These are phyloP conservation scores for Polydrusus cervinus DNA, from an alignment of 2,888 invertebrate species.

Conservation along the genomic window DNA sequence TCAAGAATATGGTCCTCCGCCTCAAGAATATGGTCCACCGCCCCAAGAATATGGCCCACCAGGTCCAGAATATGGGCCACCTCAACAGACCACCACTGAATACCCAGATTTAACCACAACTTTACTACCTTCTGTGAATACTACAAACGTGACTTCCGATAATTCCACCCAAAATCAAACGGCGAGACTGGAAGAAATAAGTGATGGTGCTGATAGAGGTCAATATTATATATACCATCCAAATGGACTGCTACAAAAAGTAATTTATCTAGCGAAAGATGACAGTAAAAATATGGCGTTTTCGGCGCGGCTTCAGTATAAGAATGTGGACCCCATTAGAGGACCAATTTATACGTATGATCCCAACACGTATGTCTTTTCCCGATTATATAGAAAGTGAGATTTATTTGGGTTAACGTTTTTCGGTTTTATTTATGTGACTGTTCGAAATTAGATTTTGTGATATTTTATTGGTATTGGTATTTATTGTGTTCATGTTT, in stretches of 20 bases:
- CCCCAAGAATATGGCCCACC: slow-evolving; percentile 9
- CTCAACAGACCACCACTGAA: slow-evolving; percentile 43
- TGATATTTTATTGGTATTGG: slow-evolving; percentile 7
- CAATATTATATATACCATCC: slow-evolving; percentile 78
- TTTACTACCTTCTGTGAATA: slow-evolving; percentile 21
- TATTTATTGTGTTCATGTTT: slow-evolving; percentile 23
- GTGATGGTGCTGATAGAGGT: slow-evolving; percentile 42
- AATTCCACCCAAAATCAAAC: slow-evolving; percentile 27
- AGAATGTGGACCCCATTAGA: slow-evolving; percentile 77
- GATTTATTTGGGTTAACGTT: slow-evolving; percentile 30
- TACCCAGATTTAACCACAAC: slow-evolving; percentile 46
- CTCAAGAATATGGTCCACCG: slow-evolving; percentile 11
- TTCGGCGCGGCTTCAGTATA: slow-evolving; percentile 79
- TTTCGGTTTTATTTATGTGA: slow-evolving; percentile 33
- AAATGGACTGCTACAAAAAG: slow-evolving; percentile 76
- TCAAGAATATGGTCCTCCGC: slow-evolving; percentile 35
- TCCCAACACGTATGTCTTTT: slow-evolving; percentile 63
- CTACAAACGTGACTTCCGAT: slow-evolving; percentile 11
- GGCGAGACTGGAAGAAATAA: slow-evolving; percentile 23
- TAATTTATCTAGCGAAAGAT: slow-evolving; percentile 75
- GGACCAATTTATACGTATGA: slow-evolving; percentile 76
- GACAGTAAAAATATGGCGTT: slow-evolving; percentile 77
- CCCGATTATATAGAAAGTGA: slow-evolving; percentile 50
- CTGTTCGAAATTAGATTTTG: slow-evolving; percentile 19
- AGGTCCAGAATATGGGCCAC: slow-evolving; percentile 28